phyloP scores from a whole-genome alignment of 2,888 invertebrate genomes.

The Luperina nickerlii region DNA sequence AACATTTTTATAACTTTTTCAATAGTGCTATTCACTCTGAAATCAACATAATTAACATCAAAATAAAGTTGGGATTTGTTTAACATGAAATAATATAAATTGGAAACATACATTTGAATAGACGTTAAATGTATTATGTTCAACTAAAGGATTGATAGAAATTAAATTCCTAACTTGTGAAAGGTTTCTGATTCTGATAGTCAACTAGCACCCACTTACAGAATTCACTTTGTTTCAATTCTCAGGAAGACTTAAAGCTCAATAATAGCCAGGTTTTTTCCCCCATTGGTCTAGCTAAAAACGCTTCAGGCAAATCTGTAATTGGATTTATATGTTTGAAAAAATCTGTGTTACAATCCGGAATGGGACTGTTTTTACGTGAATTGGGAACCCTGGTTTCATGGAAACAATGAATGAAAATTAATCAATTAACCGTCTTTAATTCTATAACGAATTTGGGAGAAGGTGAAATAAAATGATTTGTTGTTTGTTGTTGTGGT shows the following conservation, averaged over 20 bases:
- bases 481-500: no score
- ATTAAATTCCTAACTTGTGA: neutral
- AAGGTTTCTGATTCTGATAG: slow-evolving; percentile 1
- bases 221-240: slow-evolving; percentile 21
- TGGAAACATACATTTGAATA: no score
- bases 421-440: neutral
- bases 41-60: no score
- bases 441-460: neutral
- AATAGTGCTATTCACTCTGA: no score
- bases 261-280: slow-evolving; percentile 12
- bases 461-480: slow-evolving; percentile 1
- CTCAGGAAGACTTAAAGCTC: slow-evolving; percentile 18
- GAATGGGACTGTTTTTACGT: slow-evolving; percentile 3
- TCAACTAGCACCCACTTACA: neutral
- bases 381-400: neutral
- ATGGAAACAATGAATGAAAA: neutral
- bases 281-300: slow-evolving; percentile 5
- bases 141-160: neutral
- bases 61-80: no score
- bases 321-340: slow-evolving; percentile 46
- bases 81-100: no score
- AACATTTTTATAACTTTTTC: no score
- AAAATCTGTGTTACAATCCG: slow-evolving; percentile 22
- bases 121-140: neutral
- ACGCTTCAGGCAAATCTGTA: slow-evolving; percentile 43